Evolutionary conservation across 2,113 vertebrate genomes (phyloP).

Genomic region (Picathartes gymnocephalus): DNA sequence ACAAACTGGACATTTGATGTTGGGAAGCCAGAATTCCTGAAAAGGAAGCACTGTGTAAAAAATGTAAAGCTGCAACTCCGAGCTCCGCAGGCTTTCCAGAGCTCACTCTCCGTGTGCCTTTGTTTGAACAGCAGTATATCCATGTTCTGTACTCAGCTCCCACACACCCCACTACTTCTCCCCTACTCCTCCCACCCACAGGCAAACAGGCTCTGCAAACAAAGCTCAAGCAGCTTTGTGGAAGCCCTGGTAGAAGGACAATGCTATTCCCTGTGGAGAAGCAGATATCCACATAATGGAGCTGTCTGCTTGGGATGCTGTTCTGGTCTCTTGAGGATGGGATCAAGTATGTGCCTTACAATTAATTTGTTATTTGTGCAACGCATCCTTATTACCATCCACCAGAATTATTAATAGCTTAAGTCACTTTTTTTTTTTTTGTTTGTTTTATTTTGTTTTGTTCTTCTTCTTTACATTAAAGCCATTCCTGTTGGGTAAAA

Average conservation of each 20-base stretch:
- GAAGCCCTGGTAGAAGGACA: not conserved
- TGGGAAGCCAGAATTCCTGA: not conserved
- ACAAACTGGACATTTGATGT: not conserved
- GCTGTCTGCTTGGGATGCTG: not conserved
- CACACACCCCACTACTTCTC: not conserved
- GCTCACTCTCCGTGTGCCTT: not conserved
- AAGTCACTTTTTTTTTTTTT: not conserved
- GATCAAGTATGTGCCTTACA: not conserved
- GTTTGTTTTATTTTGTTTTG: not conserved
- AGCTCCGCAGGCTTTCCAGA: not conserved
- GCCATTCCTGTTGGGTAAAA: not conserved
- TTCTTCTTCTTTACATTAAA: not conserved
- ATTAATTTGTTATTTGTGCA: slow-evolving; percentile 12
- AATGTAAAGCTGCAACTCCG: not conserved
- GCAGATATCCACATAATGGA: not conserved
- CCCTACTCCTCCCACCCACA: not conserved
- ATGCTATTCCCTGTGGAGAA: not conserved
- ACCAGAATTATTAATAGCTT: not conserved
- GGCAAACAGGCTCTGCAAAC: not conserved
- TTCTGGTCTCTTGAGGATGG: not conserved
- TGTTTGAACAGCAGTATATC: not conserved
- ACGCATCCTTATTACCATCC: not conserved
- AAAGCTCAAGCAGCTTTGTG: not conserved
- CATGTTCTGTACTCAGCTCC: not conserved
- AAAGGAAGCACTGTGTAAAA: not conserved